phyloP scores from a whole-genome alignment of 53 echinoderm and acorn worm species.

The Henricia sp. region DNA sequence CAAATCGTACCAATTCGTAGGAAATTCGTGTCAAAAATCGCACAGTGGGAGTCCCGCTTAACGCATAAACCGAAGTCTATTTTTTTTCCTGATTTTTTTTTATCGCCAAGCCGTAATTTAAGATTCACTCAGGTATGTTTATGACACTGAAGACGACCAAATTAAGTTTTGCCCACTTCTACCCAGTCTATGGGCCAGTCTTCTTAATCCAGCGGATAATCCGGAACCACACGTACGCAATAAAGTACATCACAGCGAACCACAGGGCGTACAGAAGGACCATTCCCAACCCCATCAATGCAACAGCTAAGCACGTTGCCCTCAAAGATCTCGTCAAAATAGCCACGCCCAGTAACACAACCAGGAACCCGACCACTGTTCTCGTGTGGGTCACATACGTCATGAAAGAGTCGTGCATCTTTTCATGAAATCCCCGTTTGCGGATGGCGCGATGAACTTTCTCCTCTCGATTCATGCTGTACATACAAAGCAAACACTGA shows the following conservation, averaged over 20 bases:
- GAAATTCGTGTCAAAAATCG: too few relatives aligned
- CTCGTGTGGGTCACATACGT: constrained; percentile 10
- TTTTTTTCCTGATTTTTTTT: too few relatives aligned
- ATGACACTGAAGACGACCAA: too few relatives aligned
- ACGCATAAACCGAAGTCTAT: too few relatives aligned
- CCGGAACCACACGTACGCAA: constrained; percentile 28
- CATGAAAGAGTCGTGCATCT: constrained; percentile 18
- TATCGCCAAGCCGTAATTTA: too few relatives aligned
- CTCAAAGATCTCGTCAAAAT: constrained; percentile 10
- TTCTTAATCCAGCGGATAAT: constrained; percentile 31
- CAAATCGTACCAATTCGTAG: too few relatives aligned
- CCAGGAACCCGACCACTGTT: constrained; percentile 14
- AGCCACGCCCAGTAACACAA: constrained; percentile 1
- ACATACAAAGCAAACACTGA: neutral
- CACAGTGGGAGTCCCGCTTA: too few relatives aligned
- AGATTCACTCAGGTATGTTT: too few relatives aligned
- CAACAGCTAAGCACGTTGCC: constrained; percentile 18
- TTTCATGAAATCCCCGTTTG: constrained; percentile 30
- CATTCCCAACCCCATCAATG: neutral
- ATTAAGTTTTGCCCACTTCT: too few relatives aligned
- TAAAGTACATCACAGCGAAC: constrained; percentile 18
- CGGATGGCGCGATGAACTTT: constrained; percentile 24
- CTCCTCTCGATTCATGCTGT: constrained; percentile 33
- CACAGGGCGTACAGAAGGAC: neutral
- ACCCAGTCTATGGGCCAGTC: neutral